These are phyloP conservation scores for Gonatopus flavifemur DNA, from an alignment of 1,140 invertebrate genomes.

Conservation along the genomic window DNA sequence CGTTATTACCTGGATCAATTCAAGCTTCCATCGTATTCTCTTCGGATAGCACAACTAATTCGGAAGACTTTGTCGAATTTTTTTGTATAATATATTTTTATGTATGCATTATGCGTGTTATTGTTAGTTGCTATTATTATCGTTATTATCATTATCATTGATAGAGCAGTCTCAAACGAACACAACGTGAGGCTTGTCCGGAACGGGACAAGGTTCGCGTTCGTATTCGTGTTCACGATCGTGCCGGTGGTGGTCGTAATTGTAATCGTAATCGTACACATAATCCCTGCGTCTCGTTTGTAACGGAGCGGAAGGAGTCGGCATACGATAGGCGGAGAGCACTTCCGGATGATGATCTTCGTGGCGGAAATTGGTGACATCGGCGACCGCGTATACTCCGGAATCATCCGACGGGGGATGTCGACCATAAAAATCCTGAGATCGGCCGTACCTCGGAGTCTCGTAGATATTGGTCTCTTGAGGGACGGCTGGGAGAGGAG, in stretches of 20 bases:
- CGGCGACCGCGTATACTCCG: conserved; percentile 49
- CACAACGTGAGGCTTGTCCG: conserved; percentile 52
- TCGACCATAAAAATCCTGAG: conserved; percentile 6
- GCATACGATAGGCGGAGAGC: conserved; percentile 45
- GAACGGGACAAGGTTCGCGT: no score
- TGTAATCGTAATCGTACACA: conserved; percentile 48
- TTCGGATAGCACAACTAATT: conserved; percentile 39
- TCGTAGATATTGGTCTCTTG: conserved; percentile 47
- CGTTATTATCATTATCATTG: no score
- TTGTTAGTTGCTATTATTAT: no score
- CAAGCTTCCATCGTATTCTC: conserved; percentile 20
- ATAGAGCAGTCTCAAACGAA: conserved; percentile 50
- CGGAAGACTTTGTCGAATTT: conserved; percentile 52
- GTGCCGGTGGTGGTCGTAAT: conserved; percentile 44
- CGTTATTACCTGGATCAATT: neutral
- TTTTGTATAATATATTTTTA: no score
- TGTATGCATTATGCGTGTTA: no score
- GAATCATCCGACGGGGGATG: conserved; percentile 28
- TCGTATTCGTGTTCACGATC: conserved; percentile 18
- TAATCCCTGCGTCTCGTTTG: conserved; percentile 26
- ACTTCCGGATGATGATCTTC: conserved; percentile 47
- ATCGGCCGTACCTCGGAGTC: conserved; percentile 37
- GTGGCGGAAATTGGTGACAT: conserved; percentile 44
- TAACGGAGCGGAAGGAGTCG: conserved; percentile 22
- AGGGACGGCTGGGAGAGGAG: conserved; percentile 24